Evolutionary conservation across 23 tunicate genomes (phyloP).

Genomic region (Ciona savignyi): DNA sequence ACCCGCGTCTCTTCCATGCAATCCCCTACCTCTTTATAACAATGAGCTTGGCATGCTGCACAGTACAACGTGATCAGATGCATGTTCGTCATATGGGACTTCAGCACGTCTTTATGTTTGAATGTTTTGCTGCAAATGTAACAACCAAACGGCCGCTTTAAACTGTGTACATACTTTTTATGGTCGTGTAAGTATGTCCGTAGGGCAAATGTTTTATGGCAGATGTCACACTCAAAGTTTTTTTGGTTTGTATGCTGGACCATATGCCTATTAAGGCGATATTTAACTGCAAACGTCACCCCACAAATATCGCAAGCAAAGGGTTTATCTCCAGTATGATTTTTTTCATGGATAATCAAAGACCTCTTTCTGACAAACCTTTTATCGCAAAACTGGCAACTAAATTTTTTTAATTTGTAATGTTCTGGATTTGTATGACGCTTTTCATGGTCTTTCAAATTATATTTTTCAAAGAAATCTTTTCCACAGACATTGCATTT

Average conservation of each 20-base stretch:
- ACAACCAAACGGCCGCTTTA: not conserved
- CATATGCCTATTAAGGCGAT: not conserved
- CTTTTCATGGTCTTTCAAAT: not conserved
- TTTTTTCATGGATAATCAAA: not conserved
- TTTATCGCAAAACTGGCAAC: not conserved
- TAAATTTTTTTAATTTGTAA: not conserved
- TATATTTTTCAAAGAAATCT: not conserved
- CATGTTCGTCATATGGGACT: not conserved
- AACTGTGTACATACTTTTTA: not conserved
- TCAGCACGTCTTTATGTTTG: no score
- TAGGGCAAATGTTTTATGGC: not conserved
- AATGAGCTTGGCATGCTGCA: not conserved
- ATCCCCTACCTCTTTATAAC: not conserved
- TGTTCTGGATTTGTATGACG: not conserved
- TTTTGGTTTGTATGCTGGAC: not conserved
- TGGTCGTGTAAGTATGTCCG: not conserved
- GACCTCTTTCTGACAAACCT: no score
- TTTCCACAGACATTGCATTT: not conserved
- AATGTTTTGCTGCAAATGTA: not conserved
- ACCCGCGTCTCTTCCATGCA: not conserved
- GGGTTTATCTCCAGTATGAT: not conserved
- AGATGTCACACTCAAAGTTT: not conserved
- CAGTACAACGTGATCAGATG: not conserved
- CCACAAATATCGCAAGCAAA: not conserved
- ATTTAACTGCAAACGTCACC: not conserved